These are phyloP conservation scores for Oncorhynchus nerka DNA, from an alignment of 2,113 vertebrate genomes.

Conservation along the genomic window DNA sequence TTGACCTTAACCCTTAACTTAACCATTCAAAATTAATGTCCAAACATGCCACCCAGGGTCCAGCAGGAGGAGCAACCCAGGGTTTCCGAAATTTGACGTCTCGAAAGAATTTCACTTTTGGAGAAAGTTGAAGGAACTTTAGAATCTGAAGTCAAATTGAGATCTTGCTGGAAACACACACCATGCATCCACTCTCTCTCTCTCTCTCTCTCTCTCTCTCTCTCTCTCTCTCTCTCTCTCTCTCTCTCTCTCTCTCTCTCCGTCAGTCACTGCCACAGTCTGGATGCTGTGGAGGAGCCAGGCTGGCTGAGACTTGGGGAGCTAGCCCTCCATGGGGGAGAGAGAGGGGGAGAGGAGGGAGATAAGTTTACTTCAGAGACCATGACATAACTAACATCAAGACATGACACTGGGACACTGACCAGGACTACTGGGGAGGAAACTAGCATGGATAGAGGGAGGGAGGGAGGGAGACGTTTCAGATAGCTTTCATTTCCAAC, in stretches of 20 bases:
- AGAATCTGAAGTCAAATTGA: no score
- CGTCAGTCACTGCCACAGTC: slow-evolving; percentile 38
- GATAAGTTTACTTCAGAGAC: slow-evolving; percentile 88
- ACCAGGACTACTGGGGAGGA: slow-evolving; percentile 86
- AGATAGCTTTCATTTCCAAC: slow-evolving; percentile 50
- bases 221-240: not conserved
- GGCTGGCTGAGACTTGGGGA: slow-evolving; percentile 76
- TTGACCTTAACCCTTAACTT: no score
- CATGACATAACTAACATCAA: slow-evolving; percentile 88
- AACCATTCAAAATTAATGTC: no score
- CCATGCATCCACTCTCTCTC: slow-evolving; percentile 20
- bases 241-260: slow-evolving; percentile 2
- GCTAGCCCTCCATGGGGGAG: slow-evolving; percentile 55
- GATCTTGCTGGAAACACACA: no score
- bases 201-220: slow-evolving; percentile 32
- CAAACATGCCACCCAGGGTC: no score
- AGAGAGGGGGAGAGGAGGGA: slow-evolving; percentile 41
- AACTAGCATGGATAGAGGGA: slow-evolving; percentile 62
- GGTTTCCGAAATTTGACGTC: no score
- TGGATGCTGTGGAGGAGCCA: slow-evolving; percentile 72
- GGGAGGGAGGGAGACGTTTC: slow-evolving; percentile 10
- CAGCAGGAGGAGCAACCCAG: no score
- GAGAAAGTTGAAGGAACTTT: no score
- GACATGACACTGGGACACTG: slow-evolving; percentile 89
- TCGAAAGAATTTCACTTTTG: no score